Conservation (phyloP, 2,797 vertebrate genomes). For the Synanceia verrucosa region DNA sequence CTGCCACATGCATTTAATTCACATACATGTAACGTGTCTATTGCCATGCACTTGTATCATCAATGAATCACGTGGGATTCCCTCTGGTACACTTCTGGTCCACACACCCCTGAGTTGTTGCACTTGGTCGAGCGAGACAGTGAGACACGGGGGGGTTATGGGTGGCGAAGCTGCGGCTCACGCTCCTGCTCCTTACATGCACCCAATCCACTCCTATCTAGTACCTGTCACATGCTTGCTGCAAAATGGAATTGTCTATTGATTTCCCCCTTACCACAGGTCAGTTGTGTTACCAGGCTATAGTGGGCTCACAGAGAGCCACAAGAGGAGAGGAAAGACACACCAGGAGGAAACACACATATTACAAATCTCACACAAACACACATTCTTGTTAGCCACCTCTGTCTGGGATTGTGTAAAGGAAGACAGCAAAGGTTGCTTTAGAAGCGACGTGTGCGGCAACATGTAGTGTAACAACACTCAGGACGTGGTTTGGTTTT, state of each 20-base stretch:
- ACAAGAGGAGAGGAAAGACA: slow-evolving; percentile 37
- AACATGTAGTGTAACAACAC: background rate
- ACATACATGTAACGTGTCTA: background rate
- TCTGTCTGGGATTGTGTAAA: slow-evolving; percentile 30
- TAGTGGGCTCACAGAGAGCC: slow-evolving; percentile 60
- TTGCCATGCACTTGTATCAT: no score
- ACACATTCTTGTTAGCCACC: slow-evolving; percentile 51
- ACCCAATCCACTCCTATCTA: slow-evolving; percentile 85
- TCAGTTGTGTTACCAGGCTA: slow-evolving; percentile 74
- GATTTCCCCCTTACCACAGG: slow-evolving; percentile 83
- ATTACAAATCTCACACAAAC: slow-evolving; percentile 37
- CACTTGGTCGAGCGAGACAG: slow-evolving; percentile 19
- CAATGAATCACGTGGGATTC: no score
- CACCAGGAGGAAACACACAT: slow-evolving; percentile 50
- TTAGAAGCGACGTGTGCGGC: slow-evolving; percentile 16
- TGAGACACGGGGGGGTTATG: slow-evolving; percentile 42
- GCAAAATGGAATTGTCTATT: slow-evolving; percentile 88
- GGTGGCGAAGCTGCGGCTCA: slow-evolving; percentile 72
- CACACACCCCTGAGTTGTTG: slow-evolving; percentile 12
- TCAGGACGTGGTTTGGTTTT: background rate
- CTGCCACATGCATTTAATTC: background rate
- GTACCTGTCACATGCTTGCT: slow-evolving; percentile 81
- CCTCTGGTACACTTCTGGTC: no score
- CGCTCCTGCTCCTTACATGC: slow-evolving; percentile 80
- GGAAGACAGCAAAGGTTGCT: slow-evolving; percentile 21